Evolutionary conservation across 1,140 invertebrate genomes (phyloP), one percentile per base, ranked within the genome.

Genomic region (Drosophila navojoa): DNA sequence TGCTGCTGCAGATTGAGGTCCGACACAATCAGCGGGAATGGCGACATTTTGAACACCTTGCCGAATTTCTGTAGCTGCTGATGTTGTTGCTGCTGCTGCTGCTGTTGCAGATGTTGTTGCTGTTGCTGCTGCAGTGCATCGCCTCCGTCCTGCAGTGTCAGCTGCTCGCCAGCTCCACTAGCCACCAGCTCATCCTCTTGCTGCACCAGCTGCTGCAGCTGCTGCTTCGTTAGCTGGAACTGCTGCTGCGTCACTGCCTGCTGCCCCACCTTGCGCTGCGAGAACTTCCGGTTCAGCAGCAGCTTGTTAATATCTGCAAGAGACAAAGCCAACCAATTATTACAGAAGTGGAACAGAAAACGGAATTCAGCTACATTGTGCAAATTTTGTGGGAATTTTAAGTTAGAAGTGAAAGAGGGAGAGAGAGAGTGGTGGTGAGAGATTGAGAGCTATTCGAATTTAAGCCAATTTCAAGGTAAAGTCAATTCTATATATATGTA

Each of bases 21-120:
- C 9, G 90, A 90, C 11, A 91, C 90, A 6, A 91, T 71, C 45
- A 91, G 29, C 19, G 90, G 90, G 35, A 86, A 90, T 47, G 72
- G 85, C 2, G 90, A 63, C 90, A 91, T 91, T 67, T 92, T 92
- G 25, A 92, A 90, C 40, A 91, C 82, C 61, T 91, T 91, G 64
- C 90, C 81, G 45, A 90, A 72, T 70, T 91, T 85, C 44, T 87
- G 82, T 29, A 77, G 38, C 9, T 79, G 80, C 29, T 77, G 74
- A 16, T 75, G 57, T 7, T 79, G 81, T 27, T 81, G 79, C 19
- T 85, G 79, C n/a, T 81, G 79, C 15, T 85, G 79, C 16, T 79
- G 81, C 2, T 80, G 71, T 0, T 79, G 78, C 2, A 73, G 62
- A 2, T 81, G 78, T 27, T 76, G 82, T 27, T 81, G 84, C 7